Conservation (phyloP, 2,113 vertebrate genomes). For the Origma solitaria region DNA sequence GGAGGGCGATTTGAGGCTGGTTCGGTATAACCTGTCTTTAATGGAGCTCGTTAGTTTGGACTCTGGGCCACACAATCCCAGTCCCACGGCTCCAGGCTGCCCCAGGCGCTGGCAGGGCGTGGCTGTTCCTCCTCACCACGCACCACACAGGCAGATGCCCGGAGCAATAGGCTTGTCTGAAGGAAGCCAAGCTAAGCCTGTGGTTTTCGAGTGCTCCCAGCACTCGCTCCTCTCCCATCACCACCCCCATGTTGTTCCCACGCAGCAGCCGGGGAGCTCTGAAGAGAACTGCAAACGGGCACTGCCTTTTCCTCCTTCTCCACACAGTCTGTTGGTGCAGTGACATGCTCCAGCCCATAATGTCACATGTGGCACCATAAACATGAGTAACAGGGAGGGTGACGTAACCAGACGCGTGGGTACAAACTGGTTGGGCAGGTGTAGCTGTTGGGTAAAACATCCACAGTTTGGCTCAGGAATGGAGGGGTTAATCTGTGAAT, state of each 20-base stretch:
- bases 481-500: not conserved
- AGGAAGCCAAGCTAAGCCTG: not conserved
- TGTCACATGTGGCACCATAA: not conserved
- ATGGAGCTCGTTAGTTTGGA: not conserved
- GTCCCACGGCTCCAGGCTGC: not conserved
- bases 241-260: not conserved
- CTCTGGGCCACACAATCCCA: not conserved
- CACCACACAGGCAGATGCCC: not conserved
- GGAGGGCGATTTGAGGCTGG: not conserved
- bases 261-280: not conserved
- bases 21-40: not conserved
- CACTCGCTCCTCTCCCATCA: fast-evolving
- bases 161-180: not conserved
- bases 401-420: not conserved
- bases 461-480: not conserved
- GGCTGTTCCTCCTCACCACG: not conserved
- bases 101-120: fast-evolving
- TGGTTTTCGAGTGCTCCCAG: not conserved
- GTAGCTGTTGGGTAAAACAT: not conserved
- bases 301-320: not conserved
- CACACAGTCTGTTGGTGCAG: not conserved
- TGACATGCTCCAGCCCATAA: not conserved
- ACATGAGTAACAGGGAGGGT: not conserved
- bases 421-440: conserved; percentile 22
- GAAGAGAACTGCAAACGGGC: not conserved